Evolutionary conservation across 2,888 invertebrate genomes (phyloP).

Genomic region (Homarus gammarus): DNA sequence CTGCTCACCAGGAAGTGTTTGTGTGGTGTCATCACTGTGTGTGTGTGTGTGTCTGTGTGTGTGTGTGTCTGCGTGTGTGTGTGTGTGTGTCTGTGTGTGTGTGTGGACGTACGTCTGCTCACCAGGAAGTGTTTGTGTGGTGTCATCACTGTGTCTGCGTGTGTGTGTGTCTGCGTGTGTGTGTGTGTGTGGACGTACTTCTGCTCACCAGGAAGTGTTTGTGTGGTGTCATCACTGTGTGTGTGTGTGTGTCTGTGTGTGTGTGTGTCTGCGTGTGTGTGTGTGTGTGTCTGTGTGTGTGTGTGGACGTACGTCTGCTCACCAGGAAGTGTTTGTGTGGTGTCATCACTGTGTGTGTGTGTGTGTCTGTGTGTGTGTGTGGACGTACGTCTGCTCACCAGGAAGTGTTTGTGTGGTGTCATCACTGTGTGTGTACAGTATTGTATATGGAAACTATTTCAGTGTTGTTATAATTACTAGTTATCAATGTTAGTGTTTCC

Average conservation of each 20-base stretch:
- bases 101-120: not conserved
- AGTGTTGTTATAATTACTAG: no score
- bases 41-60: conserved; percentile 5
- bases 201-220: no score
- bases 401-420: no score
- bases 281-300: conserved; percentile 27
- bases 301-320: not conserved
- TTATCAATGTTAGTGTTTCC: no score
- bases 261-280: conserved; percentile 49
- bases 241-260: conserved; percentile 55
- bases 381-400: not conserved
- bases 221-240: no score
- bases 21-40: no score
- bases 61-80: not conserved
- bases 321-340: not conserved
- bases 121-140: not conserved
- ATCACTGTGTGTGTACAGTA: no score
- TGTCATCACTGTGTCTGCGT: no score
- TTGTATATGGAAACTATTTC: no score
- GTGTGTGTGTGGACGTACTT: no score
- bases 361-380: conserved; percentile 16
- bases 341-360: no score
- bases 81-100: conserved; percentile 27
- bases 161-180: no score
- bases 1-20: not conserved